These are phyloP conservation scores for Anthoptus insignis DNA, from an alignment of 2,888 invertebrate genomes.

Conservation along the genomic window DNA sequence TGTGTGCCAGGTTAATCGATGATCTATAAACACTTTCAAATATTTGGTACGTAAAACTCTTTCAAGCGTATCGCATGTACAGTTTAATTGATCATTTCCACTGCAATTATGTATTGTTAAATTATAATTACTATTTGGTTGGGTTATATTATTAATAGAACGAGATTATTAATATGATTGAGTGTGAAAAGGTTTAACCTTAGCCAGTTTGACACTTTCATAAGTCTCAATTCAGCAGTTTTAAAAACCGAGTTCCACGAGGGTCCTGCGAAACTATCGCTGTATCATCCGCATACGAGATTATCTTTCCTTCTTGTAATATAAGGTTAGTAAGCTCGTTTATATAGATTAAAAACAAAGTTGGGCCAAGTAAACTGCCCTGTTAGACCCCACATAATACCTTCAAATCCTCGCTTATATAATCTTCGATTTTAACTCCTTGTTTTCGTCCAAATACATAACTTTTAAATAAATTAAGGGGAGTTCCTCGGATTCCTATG, in stretches of 20 bases:
- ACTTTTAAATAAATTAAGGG: conserved; percentile 7
- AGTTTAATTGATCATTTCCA: not conserved
- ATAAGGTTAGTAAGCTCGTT: conserved; percentile 18
- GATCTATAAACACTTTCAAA: conserved; percentile 19
- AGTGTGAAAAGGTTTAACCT: conserved; percentile 30
- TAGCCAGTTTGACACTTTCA: conserved; percentile 25
- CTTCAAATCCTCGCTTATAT: not conserved
- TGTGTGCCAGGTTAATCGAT: not conserved
- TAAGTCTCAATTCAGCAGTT: conserved; percentile 22
- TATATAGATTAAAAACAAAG: conserved; percentile 21
- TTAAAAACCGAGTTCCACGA: conserved; percentile 21
- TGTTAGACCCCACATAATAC: conserved; percentile 11
- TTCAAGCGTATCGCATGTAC: not conserved
- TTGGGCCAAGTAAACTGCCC: conserved; percentile 28
- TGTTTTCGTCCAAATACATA: not conserved
- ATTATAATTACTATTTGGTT: conserved; percentile 2
- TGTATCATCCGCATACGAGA: conserved; percentile 40
- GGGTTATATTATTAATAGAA: conserved; percentile 3
- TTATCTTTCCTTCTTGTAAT: conserved; percentile 9
- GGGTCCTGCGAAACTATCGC: conserved; percentile 23
- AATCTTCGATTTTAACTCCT: not conserved
- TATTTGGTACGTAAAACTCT: conserved; percentile 15
- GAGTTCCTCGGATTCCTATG: conserved; percentile 29
- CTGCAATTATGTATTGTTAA: conserved; percentile 1
- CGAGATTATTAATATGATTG: conserved; percentile 25